Percentiles rank a stretch among this genome's conserved stretches.
These are phyloP conservation scores for Diplodus sargus DNA, from an alignment of 2,797 vertebrate species.

Conservation along the genomic window DNA sequence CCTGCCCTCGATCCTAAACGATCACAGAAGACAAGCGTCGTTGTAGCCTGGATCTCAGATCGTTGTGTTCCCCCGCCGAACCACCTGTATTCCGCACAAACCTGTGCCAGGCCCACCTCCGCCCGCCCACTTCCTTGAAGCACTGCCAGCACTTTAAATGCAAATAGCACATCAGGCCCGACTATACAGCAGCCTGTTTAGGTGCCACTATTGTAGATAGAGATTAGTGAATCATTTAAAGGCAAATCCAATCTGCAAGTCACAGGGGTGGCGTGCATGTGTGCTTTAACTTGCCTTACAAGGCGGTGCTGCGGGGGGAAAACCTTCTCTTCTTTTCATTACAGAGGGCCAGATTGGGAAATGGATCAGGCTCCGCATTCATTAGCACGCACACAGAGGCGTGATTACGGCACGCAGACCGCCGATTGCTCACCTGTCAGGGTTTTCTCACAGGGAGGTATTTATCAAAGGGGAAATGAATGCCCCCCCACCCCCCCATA, in stretches of 20 bases:
- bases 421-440: conserved; percentile 66
- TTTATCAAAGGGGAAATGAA: conserved; percentile 57
- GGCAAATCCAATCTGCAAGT: conserved; percentile 68
- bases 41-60: conserved; percentile 24
- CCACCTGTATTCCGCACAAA: conserved; percentile 32
- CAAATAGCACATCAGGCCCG: conserved; percentile 55
- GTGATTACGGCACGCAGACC: conserved; percentile 57
- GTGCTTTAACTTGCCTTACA: conserved; percentile 60
- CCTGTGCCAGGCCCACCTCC: conserved; percentile 26
- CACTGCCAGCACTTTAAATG: conserved; percentile 55
- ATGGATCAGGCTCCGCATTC: conserved; percentile 65
- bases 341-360: conserved; percentile 57
- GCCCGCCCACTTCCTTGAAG: conserved; percentile 4
- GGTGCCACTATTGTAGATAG: conserved; percentile 59
- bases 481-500: conserved; percentile 51
- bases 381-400: conserved; percentile 60
- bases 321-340: conserved; percentile 66
- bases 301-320: conserved; percentile 48
- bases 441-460: conserved; percentile 56
- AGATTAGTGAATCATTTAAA: conserved; percentile 79
- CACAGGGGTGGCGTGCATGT: conserved; percentile 39
- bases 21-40: conserved; percentile 30
- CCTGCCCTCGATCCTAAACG: conserved; percentile 26
- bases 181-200: conserved; percentile 60
- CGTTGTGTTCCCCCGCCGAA: conserved; percentile 18